Evolutionary conservation across 2,113 vertebrate genomes (phyloP).

Genomic region (Poeciliopsis retropinna): DNA sequence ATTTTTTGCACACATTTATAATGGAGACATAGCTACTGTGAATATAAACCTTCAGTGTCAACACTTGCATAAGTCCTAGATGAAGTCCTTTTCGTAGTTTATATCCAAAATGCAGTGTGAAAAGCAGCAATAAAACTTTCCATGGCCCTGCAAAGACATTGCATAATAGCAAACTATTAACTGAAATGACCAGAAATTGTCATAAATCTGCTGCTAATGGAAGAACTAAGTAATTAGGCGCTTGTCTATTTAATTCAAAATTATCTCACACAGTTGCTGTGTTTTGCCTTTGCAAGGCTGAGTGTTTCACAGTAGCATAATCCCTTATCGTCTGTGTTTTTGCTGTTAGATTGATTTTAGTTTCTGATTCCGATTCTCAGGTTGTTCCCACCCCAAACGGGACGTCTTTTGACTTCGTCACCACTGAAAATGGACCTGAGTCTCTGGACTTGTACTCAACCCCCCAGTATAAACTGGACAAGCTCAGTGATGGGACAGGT

Average conservation of each 20-base stretch:
- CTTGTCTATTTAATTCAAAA: background rate
- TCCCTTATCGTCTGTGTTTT: background rate
- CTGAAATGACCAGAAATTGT: background rate
- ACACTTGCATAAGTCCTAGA: too few species aligned
- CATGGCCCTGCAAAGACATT: constrained; percentile 37
- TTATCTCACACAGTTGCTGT: constrained; percentile 3
- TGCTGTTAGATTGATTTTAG: background rate
- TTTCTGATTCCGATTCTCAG: constrained; percentile 68
- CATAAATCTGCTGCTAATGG: background rate
- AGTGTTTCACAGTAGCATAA: background rate
- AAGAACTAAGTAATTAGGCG: too few species aligned
- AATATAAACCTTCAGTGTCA: too few species aligned
- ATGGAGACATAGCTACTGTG: too few species aligned
- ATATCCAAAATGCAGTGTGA: constrained; percentile 46
- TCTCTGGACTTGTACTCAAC: constrained; percentile 90
- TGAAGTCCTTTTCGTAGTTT: too few species aligned
- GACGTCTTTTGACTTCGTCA: constrained; percentile 89
- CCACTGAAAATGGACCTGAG: constrained; percentile 89
- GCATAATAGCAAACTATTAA: constrained; percentile 6
- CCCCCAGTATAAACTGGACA: constrained; percentile 91
- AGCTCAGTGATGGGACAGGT: constrained; percentile 79
- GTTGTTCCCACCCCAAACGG: constrained; percentile 89
- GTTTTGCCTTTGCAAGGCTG: constrained; percentile 43
- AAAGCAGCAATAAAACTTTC: constrained; percentile 31
- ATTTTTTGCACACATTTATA: too few species aligned